These are phyloP conservation scores for Gymnogyps californianus DNA, from an alignment of 2,113 vertebrate species.

Conservation along the genomic window DNA sequence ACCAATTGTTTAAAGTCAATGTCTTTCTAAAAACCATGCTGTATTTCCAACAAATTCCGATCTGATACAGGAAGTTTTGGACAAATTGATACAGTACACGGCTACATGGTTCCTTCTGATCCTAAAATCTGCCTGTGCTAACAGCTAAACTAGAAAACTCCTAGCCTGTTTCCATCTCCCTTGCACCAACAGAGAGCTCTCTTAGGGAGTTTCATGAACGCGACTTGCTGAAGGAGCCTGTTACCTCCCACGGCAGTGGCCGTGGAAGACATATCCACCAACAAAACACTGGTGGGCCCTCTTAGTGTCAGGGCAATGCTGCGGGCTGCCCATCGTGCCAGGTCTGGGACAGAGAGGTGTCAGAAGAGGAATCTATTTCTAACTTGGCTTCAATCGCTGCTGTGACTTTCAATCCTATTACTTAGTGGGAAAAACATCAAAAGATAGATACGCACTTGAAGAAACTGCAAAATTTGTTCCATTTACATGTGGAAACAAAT, in stretches of 20 bases:
- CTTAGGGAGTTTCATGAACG: background rate
- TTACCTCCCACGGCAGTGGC: background rate
- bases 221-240: background rate
- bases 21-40: background rate
- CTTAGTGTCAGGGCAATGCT: background rate
- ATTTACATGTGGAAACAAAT: background rate
- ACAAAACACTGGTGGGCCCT: background rate
- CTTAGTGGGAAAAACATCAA: background rate
- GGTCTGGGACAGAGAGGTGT: background rate
- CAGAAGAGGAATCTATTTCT: background rate
- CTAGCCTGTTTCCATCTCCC: background rate
- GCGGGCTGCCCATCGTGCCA: fast-evolving
- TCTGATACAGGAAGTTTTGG: background rate
- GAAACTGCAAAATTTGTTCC: background rate
- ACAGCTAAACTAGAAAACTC: background rate
- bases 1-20: background rate
- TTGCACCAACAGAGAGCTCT: background rate
- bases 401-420: background rate
- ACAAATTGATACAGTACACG: fast-evolving
- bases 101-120: background rate
- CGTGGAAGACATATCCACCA: background rate
- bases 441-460: background rate
- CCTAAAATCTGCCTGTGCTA: background rate
- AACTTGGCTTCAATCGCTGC: background rate
- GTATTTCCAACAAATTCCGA: background rate